phyloP scores from a whole-genome alignment of 2,113 vertebrate genomes.

The Pristiophorus japonicus region DNA sequence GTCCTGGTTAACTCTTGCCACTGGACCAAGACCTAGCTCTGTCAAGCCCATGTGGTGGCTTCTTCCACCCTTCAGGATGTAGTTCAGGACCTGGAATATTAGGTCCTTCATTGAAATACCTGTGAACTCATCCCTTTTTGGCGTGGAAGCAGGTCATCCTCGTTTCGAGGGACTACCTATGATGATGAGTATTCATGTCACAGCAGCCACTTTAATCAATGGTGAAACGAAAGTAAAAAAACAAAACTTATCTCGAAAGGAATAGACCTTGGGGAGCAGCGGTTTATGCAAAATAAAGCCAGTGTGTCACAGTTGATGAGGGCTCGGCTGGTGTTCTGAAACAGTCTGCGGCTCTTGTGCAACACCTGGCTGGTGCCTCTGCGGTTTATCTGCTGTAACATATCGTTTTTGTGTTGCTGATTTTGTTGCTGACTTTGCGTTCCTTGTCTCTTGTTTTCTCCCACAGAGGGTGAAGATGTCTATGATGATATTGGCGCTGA shows the following conservation, averaged over 20 bases:
- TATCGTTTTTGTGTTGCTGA: neutral
- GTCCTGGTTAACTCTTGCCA: no score
- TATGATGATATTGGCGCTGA: conserved; percentile 81
- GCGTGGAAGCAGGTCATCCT: no score
- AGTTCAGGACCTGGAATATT: no score
- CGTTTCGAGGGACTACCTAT: no score
- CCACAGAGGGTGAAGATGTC: conserved; percentile 63
- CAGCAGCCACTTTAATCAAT: neutral
- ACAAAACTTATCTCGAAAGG: neutral
- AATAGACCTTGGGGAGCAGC: neutral
- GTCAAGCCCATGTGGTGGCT: no score
- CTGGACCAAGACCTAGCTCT: no score
- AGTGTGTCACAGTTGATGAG: neutral
- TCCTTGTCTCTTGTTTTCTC: conserved; percentile 39
- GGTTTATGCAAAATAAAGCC: neutral
- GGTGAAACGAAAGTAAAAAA: neutral
- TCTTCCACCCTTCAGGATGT: no score
- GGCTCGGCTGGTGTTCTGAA: neutral
- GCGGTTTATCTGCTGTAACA: neutral
- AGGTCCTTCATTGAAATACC: no score
- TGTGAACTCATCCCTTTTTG: no score
- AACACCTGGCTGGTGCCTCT: neutral
- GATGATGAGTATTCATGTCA: neutral
- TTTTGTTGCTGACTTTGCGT: neutral
- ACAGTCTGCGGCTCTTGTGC: neutral